Conservation (phyloP, 2,113 vertebrate species). For the Carettochelys insculpta region DNA sequence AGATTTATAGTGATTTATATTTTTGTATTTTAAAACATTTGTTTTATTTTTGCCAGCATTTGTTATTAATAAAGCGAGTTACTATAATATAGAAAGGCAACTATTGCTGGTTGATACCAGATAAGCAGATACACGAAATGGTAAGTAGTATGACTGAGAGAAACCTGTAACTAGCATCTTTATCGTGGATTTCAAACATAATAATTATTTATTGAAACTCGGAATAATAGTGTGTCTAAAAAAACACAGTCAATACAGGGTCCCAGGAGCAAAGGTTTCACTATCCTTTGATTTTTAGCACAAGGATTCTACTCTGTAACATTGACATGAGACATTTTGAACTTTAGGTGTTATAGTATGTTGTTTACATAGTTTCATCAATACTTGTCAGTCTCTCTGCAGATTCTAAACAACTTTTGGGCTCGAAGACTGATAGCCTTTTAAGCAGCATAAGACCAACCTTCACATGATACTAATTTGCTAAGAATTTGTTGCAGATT, state of each 20-base stretch:
- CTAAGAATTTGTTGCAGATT: slow-evolving; percentile 42
- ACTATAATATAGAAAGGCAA: slow-evolving; percentile 44
- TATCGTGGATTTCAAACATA: slow-evolving; percentile 12
- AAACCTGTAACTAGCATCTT: neutral
- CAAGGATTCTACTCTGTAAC: neutral
- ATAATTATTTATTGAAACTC: slow-evolving; percentile 45
- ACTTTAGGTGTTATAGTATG: slow-evolving; percentile 37
- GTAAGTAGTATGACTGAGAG: slow-evolving; percentile 30
- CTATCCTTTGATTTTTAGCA: slow-evolving; percentile 40
- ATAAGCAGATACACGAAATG: slow-evolving; percentile 20
- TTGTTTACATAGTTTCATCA: slow-evolving; percentile 55
- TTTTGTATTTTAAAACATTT: too few relatives aligned
- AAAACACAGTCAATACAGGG: slow-evolving; percentile 16
- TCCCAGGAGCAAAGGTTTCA: slow-evolving; percentile 23
- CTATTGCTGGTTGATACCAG: slow-evolving; percentile 15
- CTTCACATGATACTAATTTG: slow-evolving; percentile 42
- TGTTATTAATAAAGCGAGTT: slow-evolving; percentile 40
- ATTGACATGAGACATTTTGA: slow-evolving; percentile 46
- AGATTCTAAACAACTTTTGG: slow-evolving; percentile 29
- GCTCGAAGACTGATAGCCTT: slow-evolving; percentile 36
- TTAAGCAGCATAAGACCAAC: slow-evolving; percentile 1
- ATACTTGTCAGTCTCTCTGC: slow-evolving; percentile 24
- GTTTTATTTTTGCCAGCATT: slow-evolving; percentile 3
- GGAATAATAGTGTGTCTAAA: slow-evolving; percentile 29
- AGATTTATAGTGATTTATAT: too few relatives aligned